Conservation (phyloP, 1,140 invertebrate species). For the Lepidostoma basale region DNA sequence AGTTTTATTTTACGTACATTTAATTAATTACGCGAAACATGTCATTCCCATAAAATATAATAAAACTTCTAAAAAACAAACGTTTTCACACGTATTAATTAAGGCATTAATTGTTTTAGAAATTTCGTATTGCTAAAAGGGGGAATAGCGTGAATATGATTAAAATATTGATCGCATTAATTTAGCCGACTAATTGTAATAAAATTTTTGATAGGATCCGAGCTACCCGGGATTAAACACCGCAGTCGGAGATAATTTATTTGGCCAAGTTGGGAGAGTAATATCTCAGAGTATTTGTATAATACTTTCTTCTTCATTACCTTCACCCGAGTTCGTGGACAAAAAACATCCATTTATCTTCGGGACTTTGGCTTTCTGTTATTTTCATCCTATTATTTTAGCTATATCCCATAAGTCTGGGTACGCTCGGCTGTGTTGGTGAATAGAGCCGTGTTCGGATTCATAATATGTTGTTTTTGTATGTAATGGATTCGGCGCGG, state of each 20-base stretch:
- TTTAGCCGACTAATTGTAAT: no score
- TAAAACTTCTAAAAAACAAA: no score
- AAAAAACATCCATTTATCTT: constrained; percentile 25
- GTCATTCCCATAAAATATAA: no score
- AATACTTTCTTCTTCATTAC: constrained; percentile 26
- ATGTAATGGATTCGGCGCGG: constrained; percentile 21
- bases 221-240: not conserved
- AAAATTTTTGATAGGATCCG: no score
- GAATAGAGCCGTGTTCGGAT: constrained; percentile 16
- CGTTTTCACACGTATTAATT: not conserved
- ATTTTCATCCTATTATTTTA: constrained; percentile 26
- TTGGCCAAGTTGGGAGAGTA: constrained; percentile 12
- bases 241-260: constrained; percentile 3
- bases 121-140: not conserved
- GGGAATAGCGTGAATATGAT: not conserved
- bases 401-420: constrained; percentile 20
- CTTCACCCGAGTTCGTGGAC: constrained; percentile 16
- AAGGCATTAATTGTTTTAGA: not conserved
- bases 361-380: constrained; percentile 23
- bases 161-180: no score
- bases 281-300: constrained; percentile 21
- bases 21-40: no score
- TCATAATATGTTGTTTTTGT: constrained; percentile 26
- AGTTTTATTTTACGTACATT: no score
- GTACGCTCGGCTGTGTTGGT: not conserved